Percentiles rank a stretch among this genome's conserved stretches.
Evolutionary conservation across 2,888 invertebrate species (phyloP).

Genomic region (Lepeophtheirus nordmannii): DNA sequence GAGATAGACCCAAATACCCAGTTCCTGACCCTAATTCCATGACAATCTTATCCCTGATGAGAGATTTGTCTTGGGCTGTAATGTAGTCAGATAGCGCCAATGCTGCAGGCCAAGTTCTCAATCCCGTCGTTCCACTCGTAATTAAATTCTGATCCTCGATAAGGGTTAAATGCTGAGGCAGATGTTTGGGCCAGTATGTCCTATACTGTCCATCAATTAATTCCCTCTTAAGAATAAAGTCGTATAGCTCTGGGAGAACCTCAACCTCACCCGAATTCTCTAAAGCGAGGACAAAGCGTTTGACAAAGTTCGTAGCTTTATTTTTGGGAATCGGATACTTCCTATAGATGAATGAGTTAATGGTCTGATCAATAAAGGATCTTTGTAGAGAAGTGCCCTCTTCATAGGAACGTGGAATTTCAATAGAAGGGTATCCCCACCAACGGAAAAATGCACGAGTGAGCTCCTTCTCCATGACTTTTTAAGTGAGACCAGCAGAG

Average conservation of each 20-base stretch:
- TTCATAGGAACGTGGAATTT: background rate
- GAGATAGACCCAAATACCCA: background rate
- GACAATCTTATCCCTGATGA: background rate
- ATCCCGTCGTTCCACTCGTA: conserved; percentile 13
- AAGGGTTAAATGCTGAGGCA: background rate
- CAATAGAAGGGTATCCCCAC: background rate
- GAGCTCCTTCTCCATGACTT: too few species aligned
- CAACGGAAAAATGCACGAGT: background rate
- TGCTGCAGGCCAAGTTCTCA: conserved; percentile 13
- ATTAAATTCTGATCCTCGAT: background rate
- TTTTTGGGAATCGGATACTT: background rate
- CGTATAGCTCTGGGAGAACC: background rate
- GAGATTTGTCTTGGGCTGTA: background rate
- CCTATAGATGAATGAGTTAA: background rate
- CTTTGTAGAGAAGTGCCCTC: background rate
- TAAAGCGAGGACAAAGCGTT: background rate
- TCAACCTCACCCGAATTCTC: background rate
- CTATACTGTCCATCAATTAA: background rate
- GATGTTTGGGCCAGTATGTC: background rate
- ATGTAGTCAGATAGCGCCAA: background rate
- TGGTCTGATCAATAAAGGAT: background rate
- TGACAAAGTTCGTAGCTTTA: background rate
- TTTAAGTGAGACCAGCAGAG: too few species aligned
- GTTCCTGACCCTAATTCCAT: conserved; percentile 17
- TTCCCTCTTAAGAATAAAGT: background rate